Base-by-base conservation (phyloP, 2,797 vertebrate species). In the Neosilurus hyrtlii region DNA sequence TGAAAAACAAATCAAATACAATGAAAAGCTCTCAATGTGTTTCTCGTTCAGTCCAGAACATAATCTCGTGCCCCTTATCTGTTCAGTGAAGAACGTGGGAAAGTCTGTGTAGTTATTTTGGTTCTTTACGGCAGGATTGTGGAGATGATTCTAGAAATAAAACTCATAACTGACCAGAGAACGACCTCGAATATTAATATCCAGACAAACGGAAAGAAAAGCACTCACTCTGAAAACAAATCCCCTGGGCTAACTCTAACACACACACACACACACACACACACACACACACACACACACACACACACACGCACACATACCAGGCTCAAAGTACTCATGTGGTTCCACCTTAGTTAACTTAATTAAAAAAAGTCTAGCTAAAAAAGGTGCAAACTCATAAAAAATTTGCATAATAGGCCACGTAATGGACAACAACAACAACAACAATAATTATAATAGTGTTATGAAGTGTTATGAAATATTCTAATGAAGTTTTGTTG, bases 31-130 rank as follows among this genome's bases (percentile, higher is more conserved):
- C 9, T 54, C 57, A 43, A 26, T 0, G 35, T 78, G 54, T 78
- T 77, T 80, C 18, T 37, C 9, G 20, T 59, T 78, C 18, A 57
- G 59, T 65, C 78, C 73, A 59, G 15, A 59, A 22, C 7, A 22
- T 37, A 61, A n/a, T 43, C 56, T 83, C 22, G 6, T 78, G 8
- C 73, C 81, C 49, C 61, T 54, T 77, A 72, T 51, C 74, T 67
- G 67, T 51, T 9, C 73, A 68, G 61, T 63, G 62, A 6, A 26
- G 51, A 37, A 63, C 37, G 35, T 61, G 78, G 20, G 74, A 76
- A 76, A 43, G 30, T 22, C 30, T 22, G 56, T 61, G 22, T 8
- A 15, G 30, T 43, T 76, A n/a, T 43, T 76, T 61, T 4, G 30
- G 43, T 14, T 10, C 22, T 22, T 14, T 16, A 56, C 30, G 4